phyloP scores from a whole-genome alignment of 2,113 vertebrate species.

The Pteruthius melanotis region DNA sequence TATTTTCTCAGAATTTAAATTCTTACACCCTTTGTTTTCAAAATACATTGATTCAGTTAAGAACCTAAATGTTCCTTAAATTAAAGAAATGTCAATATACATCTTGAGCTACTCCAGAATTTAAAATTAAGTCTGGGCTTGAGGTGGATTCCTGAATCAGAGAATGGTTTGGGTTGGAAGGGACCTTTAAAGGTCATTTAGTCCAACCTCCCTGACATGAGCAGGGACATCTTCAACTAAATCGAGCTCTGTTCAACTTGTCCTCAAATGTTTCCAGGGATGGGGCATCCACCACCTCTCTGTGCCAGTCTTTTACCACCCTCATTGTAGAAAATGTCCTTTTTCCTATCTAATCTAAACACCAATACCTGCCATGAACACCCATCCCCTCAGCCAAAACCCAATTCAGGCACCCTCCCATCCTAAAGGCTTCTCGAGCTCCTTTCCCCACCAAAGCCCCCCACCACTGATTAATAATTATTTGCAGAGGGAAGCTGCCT shows the following conservation, averaged over 20 bases:
- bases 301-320: background rate
- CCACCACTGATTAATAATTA: background rate
- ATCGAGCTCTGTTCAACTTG: background rate
- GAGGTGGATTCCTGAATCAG: background rate
- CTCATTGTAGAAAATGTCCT: background rate
- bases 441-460: background rate
- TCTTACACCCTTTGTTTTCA: background rate
- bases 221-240: background rate
- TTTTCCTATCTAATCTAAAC: background rate
- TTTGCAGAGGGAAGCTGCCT: constrained; percentile 1
- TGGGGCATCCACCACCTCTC: background rate
- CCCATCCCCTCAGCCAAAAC: background rate
- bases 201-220: background rate
- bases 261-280: background rate
- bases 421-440: background rate
- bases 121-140: background rate
- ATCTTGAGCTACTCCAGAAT: background rate
- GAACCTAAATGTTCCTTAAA: background rate
- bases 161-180: background rate
- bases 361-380: background rate
- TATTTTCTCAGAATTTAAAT: background rate
- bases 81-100: background rate
- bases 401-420: background rate
- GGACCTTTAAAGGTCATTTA: background rate
- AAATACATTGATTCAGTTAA: background rate